A percentile compares a stretch with the other conserved stretches of the same genome.
phyloP scores from a whole-genome alignment of 2,888 invertebrate genomes.

The Amaurobius ferox region DNA sequence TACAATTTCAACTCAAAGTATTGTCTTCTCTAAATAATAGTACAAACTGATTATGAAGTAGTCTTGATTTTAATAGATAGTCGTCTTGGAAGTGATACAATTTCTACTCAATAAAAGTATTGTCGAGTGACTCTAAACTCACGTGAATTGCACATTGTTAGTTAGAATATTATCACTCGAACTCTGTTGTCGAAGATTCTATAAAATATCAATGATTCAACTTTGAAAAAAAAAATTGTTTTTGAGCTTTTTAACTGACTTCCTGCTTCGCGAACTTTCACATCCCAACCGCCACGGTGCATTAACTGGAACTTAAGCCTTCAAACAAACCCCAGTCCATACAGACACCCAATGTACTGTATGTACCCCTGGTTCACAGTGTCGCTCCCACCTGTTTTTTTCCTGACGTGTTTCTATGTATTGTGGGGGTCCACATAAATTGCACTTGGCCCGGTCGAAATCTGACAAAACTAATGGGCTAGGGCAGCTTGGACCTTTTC shows the following conservation, averaged over 20 bases:
- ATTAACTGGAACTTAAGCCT: slow-evolving; percentile 30
- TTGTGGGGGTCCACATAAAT: slow-evolving; percentile 57
- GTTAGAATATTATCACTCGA: too few species aligned
- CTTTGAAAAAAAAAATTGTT: background rate
- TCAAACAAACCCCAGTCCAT: slow-evolving; percentile 37
- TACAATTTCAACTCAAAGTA: too few species aligned
- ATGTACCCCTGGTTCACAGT: background rate
- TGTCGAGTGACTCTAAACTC: too few species aligned
- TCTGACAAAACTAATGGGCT: slow-evolving; percentile 70
- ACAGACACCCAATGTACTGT: background rate
- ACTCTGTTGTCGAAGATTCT: too few species aligned
- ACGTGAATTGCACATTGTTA: too few species aligned
- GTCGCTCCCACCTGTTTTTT: slow-evolving; percentile 54
- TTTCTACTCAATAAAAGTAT: too few species aligned
- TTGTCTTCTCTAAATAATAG: too few species aligned
- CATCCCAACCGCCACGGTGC: slow-evolving; percentile 3
- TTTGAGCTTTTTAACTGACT: background rate
- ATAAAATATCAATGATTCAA: too few species aligned
- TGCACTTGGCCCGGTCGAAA: slow-evolving; percentile 50
- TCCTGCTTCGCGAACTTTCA: slow-evolving; percentile 9
- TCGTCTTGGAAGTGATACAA: too few species aligned
- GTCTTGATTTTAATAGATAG: too few species aligned
- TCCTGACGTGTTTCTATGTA: slow-evolving; percentile 24
- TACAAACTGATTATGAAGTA: too few species aligned
- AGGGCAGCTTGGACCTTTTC: slow-evolving; percentile 58